phyloP scores from a whole-genome alignment of 2,113 vertebrate species.

The Syrmaticus mikado region DNA sequence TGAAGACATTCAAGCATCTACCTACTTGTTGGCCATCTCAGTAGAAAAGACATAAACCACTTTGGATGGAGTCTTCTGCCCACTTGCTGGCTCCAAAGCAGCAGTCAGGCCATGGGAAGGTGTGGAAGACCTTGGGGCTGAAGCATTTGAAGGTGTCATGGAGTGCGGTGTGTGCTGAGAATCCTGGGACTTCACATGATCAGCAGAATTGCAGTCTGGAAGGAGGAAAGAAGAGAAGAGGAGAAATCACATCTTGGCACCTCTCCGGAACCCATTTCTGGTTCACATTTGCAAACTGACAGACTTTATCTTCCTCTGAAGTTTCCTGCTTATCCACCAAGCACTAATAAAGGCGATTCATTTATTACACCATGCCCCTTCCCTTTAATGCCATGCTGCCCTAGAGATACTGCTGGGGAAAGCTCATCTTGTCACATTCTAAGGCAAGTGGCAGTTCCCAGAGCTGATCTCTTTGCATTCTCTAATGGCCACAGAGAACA shows the following conservation, averaged over 20 bases:
- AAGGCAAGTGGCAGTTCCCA: not conserved
- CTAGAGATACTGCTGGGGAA: not conserved
- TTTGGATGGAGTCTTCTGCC: constrained; percentile 93
- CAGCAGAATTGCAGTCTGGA: constrained; percentile 94
- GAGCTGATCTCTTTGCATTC: not conserved
- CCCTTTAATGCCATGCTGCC: not conserved
- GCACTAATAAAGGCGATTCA: not conserved
- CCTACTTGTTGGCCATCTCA: constrained; percentile 97
- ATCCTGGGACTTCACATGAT: constrained; percentile 91
- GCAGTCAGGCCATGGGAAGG: constrained; percentile 92
- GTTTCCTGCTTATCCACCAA: not conserved
- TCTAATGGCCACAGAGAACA: not conserved
- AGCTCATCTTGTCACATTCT: not conserved
- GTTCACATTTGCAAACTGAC: not conserved
- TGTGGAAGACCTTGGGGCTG: constrained; percentile 87
- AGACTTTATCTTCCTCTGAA: not conserved
- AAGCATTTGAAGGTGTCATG: constrained; percentile 86
- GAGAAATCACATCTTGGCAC: not conserved
- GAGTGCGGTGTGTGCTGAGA: constrained; percentile 84
- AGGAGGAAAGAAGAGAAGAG: not conserved
- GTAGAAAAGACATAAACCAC: constrained; percentile 99
- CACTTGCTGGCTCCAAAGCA: constrained; percentile 84
- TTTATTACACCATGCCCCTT: not conserved
- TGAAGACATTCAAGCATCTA: not conserved
- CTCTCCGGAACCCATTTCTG: not conserved